Conservation (phyloP, 2,113 vertebrate genomes). For the Ctenomys sociabilis region DNA sequence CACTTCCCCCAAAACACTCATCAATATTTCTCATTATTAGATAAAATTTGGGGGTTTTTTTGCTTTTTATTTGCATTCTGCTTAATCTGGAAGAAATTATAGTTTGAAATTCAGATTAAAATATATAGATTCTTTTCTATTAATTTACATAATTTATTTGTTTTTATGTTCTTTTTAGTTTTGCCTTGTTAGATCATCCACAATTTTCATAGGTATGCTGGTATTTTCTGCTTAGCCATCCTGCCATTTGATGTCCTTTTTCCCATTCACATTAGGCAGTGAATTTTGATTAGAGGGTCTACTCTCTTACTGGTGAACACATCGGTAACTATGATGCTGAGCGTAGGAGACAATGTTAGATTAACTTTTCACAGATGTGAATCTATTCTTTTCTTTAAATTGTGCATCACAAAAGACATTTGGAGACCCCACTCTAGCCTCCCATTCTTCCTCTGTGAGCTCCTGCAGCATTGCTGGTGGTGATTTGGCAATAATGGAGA, state of each 20-base stretch:
- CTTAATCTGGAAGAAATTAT: background rate
- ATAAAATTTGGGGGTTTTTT: background rate
- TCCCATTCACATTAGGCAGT: background rate
- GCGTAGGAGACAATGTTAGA: constrained; percentile 51
- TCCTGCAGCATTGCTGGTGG: background rate
- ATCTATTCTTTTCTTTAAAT: constrained; percentile 33
- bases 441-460: background rate
- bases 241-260: background rate
- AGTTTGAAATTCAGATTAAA: background rate
- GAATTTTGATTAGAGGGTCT: background rate
- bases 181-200: background rate
- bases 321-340: background rate
- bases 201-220: background rate
- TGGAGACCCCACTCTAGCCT: background rate
- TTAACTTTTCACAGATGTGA: constrained; percentile 30
- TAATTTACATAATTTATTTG: fast-evolving
- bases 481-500: constrained; percentile 36
- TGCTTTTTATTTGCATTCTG: background rate
- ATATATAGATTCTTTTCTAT: background rate
- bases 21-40: background rate
- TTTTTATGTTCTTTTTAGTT: background rate
- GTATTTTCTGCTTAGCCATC: background rate
- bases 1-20: fast-evolving
- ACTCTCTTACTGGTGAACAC: background rate
- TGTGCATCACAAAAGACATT: constrained; percentile 25